Evolutionary conservation across 2,888 invertebrate genomes (phyloP), one percentile per base, ranked within the genome.

Genomic region (Limnephilus rhombicus): DNA sequence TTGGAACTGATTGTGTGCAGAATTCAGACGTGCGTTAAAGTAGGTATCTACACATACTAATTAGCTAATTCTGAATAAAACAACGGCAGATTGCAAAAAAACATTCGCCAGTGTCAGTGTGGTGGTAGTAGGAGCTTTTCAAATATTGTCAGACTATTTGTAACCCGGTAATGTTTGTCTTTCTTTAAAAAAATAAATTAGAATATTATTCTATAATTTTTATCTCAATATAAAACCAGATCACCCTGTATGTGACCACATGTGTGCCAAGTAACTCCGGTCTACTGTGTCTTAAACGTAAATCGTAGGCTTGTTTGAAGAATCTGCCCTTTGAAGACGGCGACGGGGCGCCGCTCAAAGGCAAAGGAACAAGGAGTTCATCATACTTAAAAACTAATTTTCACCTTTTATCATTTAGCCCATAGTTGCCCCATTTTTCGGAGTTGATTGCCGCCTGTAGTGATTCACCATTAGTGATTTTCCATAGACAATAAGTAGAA

Each of bases 311-410:
- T 68, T 85, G 41, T 85, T 85, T 85, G 85, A 34, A 89, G 88
- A 89, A 80, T 80, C 37, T 15, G 80, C 80, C 80, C 34, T 89
- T 80, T 80, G 80, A 89, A 80, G 88, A 9, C 80, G 80, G 31
- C 80, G 15, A 89, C 80, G 15, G 37, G 80, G 68, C 88, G 80
- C 29, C 80, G 12, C 80, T 89, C 86, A 89, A 89, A 37, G 80
- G 37, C 80, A 34, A 80, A 34, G 18, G 9, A 85, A 34, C 29
- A 34, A 87, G 24, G 24, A 18, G 80, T 89, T 89, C 34, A 89
- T 89, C 88, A 80, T 31, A 80, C 80, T 88, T 88, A 80, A 41
- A 80, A 80, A 41, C 37, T 80, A 89, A 89, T 89, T 89, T 89
- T 80, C 88, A 80, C 88, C 37, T 89, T 80, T 89, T 45, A 34